Conservation (phyloP, 2,113 vertebrate species). For the Myiopsitta monachus region DNA sequence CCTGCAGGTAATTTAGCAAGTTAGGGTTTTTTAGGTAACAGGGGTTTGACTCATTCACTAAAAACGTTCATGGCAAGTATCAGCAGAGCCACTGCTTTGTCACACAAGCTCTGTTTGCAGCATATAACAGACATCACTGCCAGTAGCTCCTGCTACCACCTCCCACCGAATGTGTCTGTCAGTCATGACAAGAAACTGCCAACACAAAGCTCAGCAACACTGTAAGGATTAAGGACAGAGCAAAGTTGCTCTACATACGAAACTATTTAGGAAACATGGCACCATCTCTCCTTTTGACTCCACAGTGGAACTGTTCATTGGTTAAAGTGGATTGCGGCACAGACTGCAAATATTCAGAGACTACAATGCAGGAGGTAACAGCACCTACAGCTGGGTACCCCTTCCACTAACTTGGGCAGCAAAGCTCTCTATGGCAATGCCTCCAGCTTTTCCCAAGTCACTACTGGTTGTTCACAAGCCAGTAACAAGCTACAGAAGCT, state of each 20-base stretch:
- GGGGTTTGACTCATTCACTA: conserved; percentile 10
- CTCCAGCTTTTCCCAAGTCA: background rate
- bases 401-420: background rate
- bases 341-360: background rate
- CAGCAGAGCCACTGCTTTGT: background rate
- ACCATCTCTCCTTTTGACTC: background rate
- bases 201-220: background rate
- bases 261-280: background rate
- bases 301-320: fast-evolving
- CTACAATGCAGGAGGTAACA: background rate
- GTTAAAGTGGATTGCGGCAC: fast-evolving
- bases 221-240: background rate
- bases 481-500: background rate
- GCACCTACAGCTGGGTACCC: background rate
- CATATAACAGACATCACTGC: background rate
- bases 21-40: background rate
- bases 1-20: background rate
- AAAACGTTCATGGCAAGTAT: background rate
- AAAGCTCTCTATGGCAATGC: background rate
- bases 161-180: background rate
- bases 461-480: background rate
- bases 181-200: background rate
- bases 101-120: background rate
- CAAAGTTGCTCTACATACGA: background rate
- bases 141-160: background rate